A percentile compares a stretch with the other conserved stretches of the same genome.
phyloP scores from a whole-genome alignment of 2,888 invertebrate genomes.

The Oscheius sp. region DNA sequence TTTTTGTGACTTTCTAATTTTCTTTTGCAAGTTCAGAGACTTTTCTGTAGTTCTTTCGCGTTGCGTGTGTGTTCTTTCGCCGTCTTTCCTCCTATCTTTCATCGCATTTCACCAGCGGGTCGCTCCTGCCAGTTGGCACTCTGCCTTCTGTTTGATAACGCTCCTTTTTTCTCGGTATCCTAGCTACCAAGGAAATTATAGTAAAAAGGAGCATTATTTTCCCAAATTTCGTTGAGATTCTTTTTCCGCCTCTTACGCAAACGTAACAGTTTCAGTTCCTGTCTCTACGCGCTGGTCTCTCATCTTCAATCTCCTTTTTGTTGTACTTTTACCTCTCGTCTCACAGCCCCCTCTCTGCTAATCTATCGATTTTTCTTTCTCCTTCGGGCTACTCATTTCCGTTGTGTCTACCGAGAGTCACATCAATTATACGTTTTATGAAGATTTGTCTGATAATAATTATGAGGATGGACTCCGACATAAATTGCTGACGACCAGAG shows the following conservation, averaged over 20 bases:
- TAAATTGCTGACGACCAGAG: too few species aligned
- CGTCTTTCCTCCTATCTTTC: constrained; percentile 29
- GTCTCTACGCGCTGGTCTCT: neutral
- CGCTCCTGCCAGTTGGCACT: constrained; percentile 12
- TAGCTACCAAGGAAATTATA: too few species aligned
- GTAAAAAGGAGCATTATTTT: too few species aligned
- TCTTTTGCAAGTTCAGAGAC: neutral
- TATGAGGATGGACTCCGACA: neutral
- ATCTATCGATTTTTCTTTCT: neutral
- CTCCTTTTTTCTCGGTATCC: too few species aligned
- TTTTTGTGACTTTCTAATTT: too few species aligned
- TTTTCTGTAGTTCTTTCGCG: neutral
- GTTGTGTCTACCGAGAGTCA: neutral
- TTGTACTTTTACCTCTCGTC: neutral
- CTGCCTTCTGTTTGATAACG: neutral
- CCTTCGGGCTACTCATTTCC: neutral
- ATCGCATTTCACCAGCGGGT: constrained; percentile 30
- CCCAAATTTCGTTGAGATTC: too few species aligned
- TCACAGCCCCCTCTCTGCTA: neutral
- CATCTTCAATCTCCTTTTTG: constrained; percentile 1
- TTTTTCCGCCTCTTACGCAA: too few species aligned
- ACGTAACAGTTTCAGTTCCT: too few species aligned
- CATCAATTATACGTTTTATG: neutral
- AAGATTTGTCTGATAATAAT: neutral
- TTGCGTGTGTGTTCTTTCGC: constrained; percentile 24